Conservation (phyloP, 2,113 vertebrate species). For the Verasper variegatus region DNA sequence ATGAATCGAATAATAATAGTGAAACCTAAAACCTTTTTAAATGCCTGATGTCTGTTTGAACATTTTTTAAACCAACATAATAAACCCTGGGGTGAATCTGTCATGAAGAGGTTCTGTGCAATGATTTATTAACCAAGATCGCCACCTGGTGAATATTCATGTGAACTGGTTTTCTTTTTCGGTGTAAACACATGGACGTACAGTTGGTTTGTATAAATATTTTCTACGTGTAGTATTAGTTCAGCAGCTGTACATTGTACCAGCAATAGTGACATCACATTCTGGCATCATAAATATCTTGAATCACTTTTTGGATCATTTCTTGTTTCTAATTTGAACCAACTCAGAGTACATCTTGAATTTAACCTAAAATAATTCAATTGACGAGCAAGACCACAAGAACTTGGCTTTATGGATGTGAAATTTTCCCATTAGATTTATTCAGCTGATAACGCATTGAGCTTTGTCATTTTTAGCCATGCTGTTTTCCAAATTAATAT, state of each 20-base stretch:
- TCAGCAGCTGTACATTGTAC: neutral
- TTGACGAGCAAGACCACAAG: too few relatives aligned
- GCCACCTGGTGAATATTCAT: slow-evolving; percentile 47
- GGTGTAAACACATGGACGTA: neutral
- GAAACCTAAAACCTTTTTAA: neutral
- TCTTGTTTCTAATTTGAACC: too few relatives aligned
- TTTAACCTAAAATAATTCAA: too few relatives aligned
- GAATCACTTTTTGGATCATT: too few relatives aligned
- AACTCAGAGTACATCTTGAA: too few relatives aligned
- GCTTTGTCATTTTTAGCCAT: too few relatives aligned
- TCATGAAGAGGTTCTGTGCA: neutral
- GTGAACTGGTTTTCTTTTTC: neutral
- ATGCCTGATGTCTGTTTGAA: neutral
- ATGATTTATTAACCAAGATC: slow-evolving; percentile 38
- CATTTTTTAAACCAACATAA: neutral
- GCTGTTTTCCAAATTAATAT: too few relatives aligned
- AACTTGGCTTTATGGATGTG: too few relatives aligned
- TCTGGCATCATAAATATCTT: too few relatives aligned
- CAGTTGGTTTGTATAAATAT: neutral
- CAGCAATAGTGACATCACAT: neutral
- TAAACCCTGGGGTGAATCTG: neutral
- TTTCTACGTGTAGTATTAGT: neutral
- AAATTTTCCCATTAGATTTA: too few relatives aligned
- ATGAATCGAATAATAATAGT: neutral
- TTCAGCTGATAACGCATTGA: too few relatives aligned